phyloP scores from a whole-genome alignment of 2,888 invertebrate genomes.

The Anoplius nigerrimus region DNA sequence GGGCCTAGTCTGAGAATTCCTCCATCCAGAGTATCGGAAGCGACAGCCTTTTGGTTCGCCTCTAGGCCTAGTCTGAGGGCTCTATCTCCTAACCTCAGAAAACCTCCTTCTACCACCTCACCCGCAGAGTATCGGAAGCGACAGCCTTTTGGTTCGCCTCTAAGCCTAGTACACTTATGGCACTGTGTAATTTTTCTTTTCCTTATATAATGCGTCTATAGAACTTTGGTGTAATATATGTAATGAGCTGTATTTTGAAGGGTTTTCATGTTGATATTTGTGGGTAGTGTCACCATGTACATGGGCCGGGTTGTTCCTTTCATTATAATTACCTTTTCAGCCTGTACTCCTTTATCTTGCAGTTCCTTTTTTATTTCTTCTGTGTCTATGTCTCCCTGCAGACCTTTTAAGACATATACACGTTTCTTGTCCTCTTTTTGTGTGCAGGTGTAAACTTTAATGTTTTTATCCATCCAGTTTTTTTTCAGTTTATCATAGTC shows the following conservation, averaged over 20 bases:
- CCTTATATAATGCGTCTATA: constrained; percentile 48
- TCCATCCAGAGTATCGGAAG: no score
- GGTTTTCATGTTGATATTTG: constrained; percentile 26
- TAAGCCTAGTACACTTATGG: constrained; percentile 57
- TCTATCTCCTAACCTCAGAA: no score
- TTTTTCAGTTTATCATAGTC: not conserved
- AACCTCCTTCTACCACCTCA: no score
- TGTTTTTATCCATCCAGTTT: not conserved
- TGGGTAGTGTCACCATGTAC: constrained; percentile 39
- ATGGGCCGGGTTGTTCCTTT: constrained; percentile 40
- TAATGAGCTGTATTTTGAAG: constrained; percentile 34
- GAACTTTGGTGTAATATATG: constrained; percentile 39
- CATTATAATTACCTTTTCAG: constrained; percentile 38
- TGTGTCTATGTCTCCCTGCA: not conserved
- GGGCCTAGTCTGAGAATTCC: no score
- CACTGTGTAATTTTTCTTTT: constrained; percentile 55
- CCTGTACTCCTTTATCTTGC: constrained; percentile 9
- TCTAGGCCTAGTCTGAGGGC: no score
- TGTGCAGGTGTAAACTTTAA: constrained; percentile 15
- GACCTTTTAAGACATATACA: constrained; percentile 6
- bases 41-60: no score
- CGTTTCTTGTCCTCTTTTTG: constrained; percentile 1
- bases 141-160: no score
- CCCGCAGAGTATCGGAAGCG: no score
- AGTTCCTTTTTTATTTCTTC: constrained; percentile 9